A percentile compares a stretch with the other conserved stretches of the same genome.
Conservation (phyloP, 1,140 invertebrate species). For the Atopsyche davidsoni region DNA sequence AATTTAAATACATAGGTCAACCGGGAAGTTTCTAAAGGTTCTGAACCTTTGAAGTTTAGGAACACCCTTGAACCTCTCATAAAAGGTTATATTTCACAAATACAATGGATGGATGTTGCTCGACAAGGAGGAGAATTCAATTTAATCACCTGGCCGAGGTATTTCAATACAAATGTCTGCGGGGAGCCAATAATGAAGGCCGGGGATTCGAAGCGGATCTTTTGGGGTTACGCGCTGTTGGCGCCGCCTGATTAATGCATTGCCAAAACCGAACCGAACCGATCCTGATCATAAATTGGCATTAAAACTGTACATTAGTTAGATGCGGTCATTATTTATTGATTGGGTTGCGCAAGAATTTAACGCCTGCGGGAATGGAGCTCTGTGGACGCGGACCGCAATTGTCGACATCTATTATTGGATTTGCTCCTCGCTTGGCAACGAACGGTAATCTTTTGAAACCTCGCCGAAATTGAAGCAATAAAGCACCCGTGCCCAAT, state of each 20-base stretch:
- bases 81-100: too few relatives aligned
- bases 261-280: constrained; percentile 1
- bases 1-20: too few relatives aligned
- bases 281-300: constrained; percentile 24
- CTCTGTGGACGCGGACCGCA: constrained; percentile 2
- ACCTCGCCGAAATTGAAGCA: constrained; percentile 8
- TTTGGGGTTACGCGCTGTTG: background rate
- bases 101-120: too few relatives aligned
- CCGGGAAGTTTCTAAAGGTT: too few relatives aligned
- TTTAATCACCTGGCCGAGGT: too few relatives aligned
- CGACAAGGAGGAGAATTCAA: too few relatives aligned
- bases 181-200: background rate
- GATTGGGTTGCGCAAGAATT: constrained; percentile 18
- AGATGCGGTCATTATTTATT: constrained; percentile 10
- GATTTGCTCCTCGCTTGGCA: constrained; percentile 11
- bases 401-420: constrained; percentile 25
- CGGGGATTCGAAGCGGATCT: background rate
- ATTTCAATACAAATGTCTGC: background rate
- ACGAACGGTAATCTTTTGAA: constrained; percentile 23
- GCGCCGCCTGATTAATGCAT: constrained; percentile 16
- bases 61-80: too few relatives aligned
- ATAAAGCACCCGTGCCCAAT: too few relatives aligned
- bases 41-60: too few relatives aligned
- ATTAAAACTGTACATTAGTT: constrained; percentile 27
- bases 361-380: constrained; percentile 6